A percentile compares a stretch with the other conserved stretches of the same genome.
These are phyloP conservation scores for Crossaster papposus DNA, from an alignment of 53 echinoderm and acorn worm genomes.

Conservation along the genomic window DNA sequence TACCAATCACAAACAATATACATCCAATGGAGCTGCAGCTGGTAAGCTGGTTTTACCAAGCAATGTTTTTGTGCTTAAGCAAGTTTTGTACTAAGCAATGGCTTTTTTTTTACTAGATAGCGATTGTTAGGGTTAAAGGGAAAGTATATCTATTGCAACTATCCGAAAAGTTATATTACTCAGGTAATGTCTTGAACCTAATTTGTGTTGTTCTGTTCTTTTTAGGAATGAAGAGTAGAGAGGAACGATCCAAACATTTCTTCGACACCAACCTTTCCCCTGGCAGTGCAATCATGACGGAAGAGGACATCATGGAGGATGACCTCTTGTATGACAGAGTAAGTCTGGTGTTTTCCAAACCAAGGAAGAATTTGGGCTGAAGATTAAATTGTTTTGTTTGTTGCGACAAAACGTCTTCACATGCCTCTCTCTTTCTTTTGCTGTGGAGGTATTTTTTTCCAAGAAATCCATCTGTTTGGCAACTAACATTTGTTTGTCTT, in stretches of 20 bases:
- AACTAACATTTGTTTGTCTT: neutral
- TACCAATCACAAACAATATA: too few species aligned
- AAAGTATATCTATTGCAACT: too few species aligned
- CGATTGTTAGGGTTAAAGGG: too few species aligned
- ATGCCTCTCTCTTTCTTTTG: too few species aligned
- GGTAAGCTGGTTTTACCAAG: too few species aligned
- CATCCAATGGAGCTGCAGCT: too few species aligned
- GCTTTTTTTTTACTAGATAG: too few species aligned
- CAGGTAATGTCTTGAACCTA: neutral
- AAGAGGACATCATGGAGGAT: conserved; percentile 90
- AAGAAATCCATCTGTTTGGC: neutral
- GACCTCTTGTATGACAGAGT: conserved; percentile 94
- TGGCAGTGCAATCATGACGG: conserved; percentile 95
- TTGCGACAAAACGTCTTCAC: too few species aligned
- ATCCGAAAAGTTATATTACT: too few species aligned
- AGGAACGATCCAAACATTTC: conserved; percentile 93
- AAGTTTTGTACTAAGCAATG: too few species aligned
- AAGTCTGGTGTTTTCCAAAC: neutral
- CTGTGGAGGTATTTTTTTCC: neutral
- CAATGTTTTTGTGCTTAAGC: too few species aligned
- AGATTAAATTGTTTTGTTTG: too few species aligned
- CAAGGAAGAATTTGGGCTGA: neutral
- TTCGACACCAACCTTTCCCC: conserved; percentile 82
- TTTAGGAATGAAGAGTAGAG: conserved; percentile 91
- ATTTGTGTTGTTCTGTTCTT: neutral